Evolutionary conservation across 2,797 vertebrate genomes (phyloP), one percentile per base, ranked within the genome.

Genomic region (Syncerus caffer): DNA sequence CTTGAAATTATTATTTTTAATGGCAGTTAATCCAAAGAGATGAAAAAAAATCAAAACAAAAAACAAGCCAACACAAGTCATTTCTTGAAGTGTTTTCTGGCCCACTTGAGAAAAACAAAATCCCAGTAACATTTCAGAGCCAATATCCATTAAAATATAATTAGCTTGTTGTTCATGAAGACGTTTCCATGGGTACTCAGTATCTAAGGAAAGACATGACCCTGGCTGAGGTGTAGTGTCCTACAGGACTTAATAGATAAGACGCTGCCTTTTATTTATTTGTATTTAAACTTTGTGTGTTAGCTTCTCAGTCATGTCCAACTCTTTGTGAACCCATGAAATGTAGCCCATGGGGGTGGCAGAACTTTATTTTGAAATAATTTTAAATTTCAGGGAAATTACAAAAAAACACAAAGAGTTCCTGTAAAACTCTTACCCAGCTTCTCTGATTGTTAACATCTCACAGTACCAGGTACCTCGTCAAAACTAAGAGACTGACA

Each of bases 131-230:
- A 96, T 97, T 95, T 97, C 78, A 91, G 58, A 97, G 67, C 8
- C 74, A 34, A 21, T 85, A 42, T 87, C 84, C 89, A 79, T 89
- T 97, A 96, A 94, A 91, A 91, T 89, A 85, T 93, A 97, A 98
- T 96, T 97, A 96, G 45, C 34, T 88, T 85, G 10, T 5, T 51
- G 83, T 42, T 9, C 78, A 80, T 86, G 78, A 96, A 95, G 25
- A 92, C 15, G 10, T 88, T 19, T 79, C 60, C 14, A 45, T 23
- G 21, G 42, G 82, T 23, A 58, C 1, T 47, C 29, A 85, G 8
- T 50, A 60, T 27, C 27, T 55, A 86, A 74, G 21, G 29, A 25
- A 82, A 45, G 76, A 76, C 5, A 47, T n/a, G 87, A 83, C 74
- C 38, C 27, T 78, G 31, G 10, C 42, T 38, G 25, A 74, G 23